Evolutionary conservation across 2,888 invertebrate species (phyloP).

Genomic region (Plusia festucae): DNA sequence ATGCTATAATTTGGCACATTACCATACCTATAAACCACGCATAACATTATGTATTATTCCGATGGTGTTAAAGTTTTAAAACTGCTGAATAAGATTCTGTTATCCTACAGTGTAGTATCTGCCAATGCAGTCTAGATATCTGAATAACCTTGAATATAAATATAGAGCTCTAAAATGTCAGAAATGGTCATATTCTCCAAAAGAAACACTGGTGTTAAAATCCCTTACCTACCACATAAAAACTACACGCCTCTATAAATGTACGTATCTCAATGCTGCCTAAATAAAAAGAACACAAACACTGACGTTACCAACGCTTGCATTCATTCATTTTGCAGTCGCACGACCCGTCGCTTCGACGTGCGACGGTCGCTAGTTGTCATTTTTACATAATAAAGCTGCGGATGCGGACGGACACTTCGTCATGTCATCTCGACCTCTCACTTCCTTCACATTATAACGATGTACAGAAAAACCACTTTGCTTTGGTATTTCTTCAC

Average conservation of each 20-base stretch:
- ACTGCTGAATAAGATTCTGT: too few species aligned
- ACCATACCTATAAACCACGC: not conserved
- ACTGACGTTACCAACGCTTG: slow-evolving; percentile 3
- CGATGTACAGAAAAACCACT: slow-evolving; percentile 24
- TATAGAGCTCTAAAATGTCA: too few species aligned
- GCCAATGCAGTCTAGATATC: too few species aligned
- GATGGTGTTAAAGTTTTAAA: too few species aligned
- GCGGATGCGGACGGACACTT: slow-evolving; percentile 42
- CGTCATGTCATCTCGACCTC: slow-evolving; percentile 57
- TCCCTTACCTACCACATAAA: too few species aligned
- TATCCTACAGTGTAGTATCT: too few species aligned
- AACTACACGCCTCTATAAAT: not conserved
- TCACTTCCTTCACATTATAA: slow-evolving; percentile 60
- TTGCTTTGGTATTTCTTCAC: not conserved
- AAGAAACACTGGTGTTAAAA: not conserved
- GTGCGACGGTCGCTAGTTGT: slow-evolving; percentile 24
- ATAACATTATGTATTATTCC: not conserved
- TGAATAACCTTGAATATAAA: too few species aligned
- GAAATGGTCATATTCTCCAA: not conserved
- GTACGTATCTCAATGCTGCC: not conserved
- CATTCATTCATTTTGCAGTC: slow-evolving; percentile 13
- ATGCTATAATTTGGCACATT: not conserved
- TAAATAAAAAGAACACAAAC: slow-evolving; percentile 6
- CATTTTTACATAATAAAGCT: slow-evolving; percentile 47
- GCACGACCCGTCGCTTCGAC: not conserved